Evolutionary conservation across 2,113 vertebrate species (phyloP), one percentile per base, ranked within the genome.

Genomic region (Columbina picui): DNA sequence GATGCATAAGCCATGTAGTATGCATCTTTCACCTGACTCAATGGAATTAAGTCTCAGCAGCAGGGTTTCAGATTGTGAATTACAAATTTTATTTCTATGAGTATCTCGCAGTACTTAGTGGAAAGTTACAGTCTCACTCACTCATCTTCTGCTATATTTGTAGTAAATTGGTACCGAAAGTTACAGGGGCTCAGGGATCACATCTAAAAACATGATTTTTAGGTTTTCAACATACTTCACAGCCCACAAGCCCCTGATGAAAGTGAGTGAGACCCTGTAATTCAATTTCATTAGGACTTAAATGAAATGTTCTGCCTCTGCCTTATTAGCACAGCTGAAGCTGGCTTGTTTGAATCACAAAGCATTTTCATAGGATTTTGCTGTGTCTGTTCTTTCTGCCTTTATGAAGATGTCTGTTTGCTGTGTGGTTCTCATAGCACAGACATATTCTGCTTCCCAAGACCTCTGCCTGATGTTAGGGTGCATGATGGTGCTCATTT

Each of bases 271-370:
- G 94, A 94, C 61, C 50, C 12, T 83, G 61, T 60, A 87, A 74
- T 90, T 90, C 52, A 21, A 32, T 80, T 94, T 69, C 75, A 84
- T 91, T 90, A 77, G n/a, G 38, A 77, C 4, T 76, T 85, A 63
- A 88, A 69, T 90, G 14, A 77, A 88, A 88, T 67, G 57, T 83
- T 91, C 60, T 0, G 0, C 67, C 79, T 94, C 76, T 84, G 50
- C 83, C 55, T 92, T 67, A 86, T 76, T 85, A 96, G n/a, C 82
- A 74, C 64, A 90, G 75, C 53, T 56, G 68, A 94, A 91, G 41
- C 30, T 68, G 75, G 3, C 27, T 88, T 63, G 29, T 63, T 56
- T 74, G 83, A 94, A 59, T 65, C 52, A 36, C 50, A 77, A 61
- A 88, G 53, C 2, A 45, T 49, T 86, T 94, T 53, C 56, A 49